Evolutionary conservation across 1,140 invertebrate species (phyloP), one percentile per base, ranked within the genome.

Genomic region (Aporrectodea caliginosa): DNA sequence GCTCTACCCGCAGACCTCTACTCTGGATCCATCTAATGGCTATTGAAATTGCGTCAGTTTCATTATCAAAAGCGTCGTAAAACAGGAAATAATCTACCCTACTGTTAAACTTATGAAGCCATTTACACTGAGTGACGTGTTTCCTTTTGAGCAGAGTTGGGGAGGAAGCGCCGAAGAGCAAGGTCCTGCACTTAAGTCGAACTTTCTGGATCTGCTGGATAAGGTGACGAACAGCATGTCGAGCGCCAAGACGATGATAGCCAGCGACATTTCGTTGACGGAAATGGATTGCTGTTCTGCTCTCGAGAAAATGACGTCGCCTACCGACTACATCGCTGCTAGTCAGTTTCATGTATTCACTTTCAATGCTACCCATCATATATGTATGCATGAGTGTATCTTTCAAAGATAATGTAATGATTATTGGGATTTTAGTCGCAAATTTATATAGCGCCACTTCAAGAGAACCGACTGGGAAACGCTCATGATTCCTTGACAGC

Each of bases 161-260:
- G 35, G 33, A n/a, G 35, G n/a, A 6, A 27, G 35, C 2, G 35
- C 1, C 2, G 29, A 29, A 16, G 75, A 76, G 16, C n/a, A 27
- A 74, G n/a, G 16, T 29, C n/a, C 43, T 32, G 27, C 33, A 29
- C 2, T 43, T 31, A 76, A 43, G 35, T 84, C 84, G 75, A 86
- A 89, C 77, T 89, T 88, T 80, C 79, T 89, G 32, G 88, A 89
- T 81, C 83, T 84, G 68, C 74, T 89, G 34, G 86, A 89, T 80
- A 85, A 85, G 72, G 88, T 88, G 79, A 83, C 86, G 30, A 84
- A 73, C 58, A 88, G 84, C 75, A 80, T 89, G n/a, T 83, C 82
- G 33, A 84, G 84, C 43, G 85, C 88, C 27, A 81, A 85, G 14
- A 82, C 83, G 69, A 88, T 87, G 80, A 86, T 89, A 85, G 84